phyloP scores from a whole-genome alignment of 2,113 vertebrate genomes.

The Verasper variegatus region DNA sequence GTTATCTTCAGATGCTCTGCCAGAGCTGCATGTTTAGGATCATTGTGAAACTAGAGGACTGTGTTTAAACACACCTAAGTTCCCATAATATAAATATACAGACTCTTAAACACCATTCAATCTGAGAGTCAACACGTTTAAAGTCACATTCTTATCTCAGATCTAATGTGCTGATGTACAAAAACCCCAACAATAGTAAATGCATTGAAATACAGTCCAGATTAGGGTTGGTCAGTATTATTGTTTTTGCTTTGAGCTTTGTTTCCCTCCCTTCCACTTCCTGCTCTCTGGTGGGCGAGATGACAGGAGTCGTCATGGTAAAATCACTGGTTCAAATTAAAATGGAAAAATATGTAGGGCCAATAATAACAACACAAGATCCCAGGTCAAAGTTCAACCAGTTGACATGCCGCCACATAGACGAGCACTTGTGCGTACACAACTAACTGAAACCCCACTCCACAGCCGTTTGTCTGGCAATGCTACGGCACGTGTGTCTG shows the following conservation, averaged over 20 bases:
- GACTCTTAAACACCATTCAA: too few relatives aligned
- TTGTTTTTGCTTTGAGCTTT: background rate
- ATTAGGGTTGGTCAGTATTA: too few relatives aligned
- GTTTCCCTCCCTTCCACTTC: background rate
- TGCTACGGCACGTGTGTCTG: background rate
- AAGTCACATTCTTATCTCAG: too few relatives aligned
- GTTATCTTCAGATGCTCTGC: too few relatives aligned
- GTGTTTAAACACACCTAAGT: too few relatives aligned
- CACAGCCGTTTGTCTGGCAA: background rate
- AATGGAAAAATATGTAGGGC: background rate
- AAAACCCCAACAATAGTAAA: too few relatives aligned
- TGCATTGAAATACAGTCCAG: too few relatives aligned
- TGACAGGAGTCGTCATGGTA: background rate
- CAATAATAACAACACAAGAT: slow-evolving; percentile 4
- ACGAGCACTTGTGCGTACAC: background rate
- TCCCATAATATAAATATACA: too few relatives aligned
- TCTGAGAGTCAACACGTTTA: too few relatives aligned
- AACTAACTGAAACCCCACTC: background rate
- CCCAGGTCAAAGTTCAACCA: background rate
- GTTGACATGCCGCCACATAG: background rate
- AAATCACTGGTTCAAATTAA: background rate
- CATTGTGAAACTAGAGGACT: too few relatives aligned
- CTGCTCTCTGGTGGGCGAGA: background rate
- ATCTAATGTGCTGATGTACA: too few relatives aligned
- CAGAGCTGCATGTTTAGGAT: too few relatives aligned